Base-by-base conservation (phyloP, 35 echinoderm and acorn worm species). In the Ophioderma brevispina region DNA sequence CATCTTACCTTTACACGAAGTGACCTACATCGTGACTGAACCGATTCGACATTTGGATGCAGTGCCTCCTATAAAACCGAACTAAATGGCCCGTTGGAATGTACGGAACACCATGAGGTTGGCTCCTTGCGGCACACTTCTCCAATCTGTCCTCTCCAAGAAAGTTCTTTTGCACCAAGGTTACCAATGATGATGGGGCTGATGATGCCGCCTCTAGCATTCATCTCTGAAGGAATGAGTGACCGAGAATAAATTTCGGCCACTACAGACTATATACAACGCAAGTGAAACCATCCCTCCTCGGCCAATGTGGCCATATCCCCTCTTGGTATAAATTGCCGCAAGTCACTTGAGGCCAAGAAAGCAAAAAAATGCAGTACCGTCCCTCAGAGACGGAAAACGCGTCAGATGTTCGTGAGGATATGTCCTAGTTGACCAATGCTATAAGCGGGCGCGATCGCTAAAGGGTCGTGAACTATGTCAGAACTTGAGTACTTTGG, bases 11-110 rank as follows among this genome's bases (percentile, higher is more conserved):
- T 70, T 70, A 70, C 10, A 70, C 15, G 28, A 30, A 70, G 59
- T 70, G 59, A 70, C 59, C 59, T 70, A 70, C 59, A 70, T 70
- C 59, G 28, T 70, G 59, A 30, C 59, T 70, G 59, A 70, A 70
- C 59, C 59, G 28, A 70, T 70, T 70, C 59, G 59, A 70, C 59
- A 70, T 70, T 70, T 70, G 28, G 59, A 70, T 70, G 59, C 59
- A 70, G 59, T 70, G 59, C 17, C 59, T 70, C 28, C 59, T 70
- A 70, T 70, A 70, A 70, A 70, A 30, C 59, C 59, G n/a, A 70
- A 70, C 28, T 70, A 13, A 70, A 70, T 70, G 59, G 59, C 59
- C 59, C 59, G 59, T 70, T 70, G 59, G 59, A 70, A 70, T 70
- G 59, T 70, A 70, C 28, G n/a, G 59, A 70, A 70, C 59, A 70